A percentile compares a stretch with the other conserved stretches of the same genome.
These are phyloP conservation scores for Papilio machaon DNA, from an alignment of 1,140 invertebrate genomes.

Conservation along the genomic window DNA sequence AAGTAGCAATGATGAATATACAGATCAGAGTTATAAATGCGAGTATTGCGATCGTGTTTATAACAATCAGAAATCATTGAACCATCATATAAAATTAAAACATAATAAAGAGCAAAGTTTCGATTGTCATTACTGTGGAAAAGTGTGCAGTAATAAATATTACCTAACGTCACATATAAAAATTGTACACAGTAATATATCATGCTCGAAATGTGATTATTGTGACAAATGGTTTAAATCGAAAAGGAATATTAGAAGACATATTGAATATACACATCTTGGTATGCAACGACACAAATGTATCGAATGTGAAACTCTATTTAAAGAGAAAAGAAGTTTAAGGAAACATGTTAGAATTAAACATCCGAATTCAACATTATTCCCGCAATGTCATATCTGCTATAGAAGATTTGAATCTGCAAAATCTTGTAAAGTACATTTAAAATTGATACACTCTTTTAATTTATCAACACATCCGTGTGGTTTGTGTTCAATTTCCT, in stretches of 20 bases:
- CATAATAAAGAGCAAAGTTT: constrained; percentile 58
- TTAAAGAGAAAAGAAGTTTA: constrained; percentile 70
- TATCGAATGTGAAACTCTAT: constrained; percentile 65
- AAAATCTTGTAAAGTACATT: constrained; percentile 70
- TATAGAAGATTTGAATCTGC: constrained; percentile 68
- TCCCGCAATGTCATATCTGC: constrained; percentile 70
- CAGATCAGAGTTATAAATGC: constrained; percentile 52
- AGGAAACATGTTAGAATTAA: constrained; percentile 66
- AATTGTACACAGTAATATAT: constrained; percentile 57
- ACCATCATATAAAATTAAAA: constrained; percentile 67
- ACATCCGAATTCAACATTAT: constrained; percentile 60
- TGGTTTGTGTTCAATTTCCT: constrained; percentile 61
- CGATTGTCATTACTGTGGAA: constrained; percentile 56
- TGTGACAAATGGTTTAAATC: constrained; percentile 68
- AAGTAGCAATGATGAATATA: constrained; percentile 47
- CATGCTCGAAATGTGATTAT: constrained; percentile 63
- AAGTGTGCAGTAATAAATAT: constrained; percentile 67
- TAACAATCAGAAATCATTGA: constrained; percentile 63
- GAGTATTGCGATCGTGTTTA: constrained; percentile 59
- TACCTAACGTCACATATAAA: constrained; percentile 65
- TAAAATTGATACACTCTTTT: constrained; percentile 67
- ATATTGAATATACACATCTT: constrained; percentile 65
- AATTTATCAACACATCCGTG: constrained; percentile 65
- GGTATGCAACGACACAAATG: constrained; percentile 68
- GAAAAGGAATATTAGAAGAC: constrained; percentile 61